Conservation (phyloP, 2,113 vertebrate species). For the Rhea americana region DNA sequence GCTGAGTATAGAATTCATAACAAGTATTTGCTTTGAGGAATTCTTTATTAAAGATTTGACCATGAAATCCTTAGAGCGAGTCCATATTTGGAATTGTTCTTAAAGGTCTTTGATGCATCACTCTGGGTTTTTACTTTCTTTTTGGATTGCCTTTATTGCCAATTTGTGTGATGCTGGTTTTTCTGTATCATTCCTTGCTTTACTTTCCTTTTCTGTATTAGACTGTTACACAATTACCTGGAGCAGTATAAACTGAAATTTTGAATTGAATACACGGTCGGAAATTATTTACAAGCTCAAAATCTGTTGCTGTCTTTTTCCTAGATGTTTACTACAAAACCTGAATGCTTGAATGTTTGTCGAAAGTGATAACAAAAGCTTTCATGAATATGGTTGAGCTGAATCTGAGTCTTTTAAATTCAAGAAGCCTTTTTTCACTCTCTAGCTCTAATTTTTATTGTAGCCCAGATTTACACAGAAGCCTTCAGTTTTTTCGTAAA, state of each 20-base stretch:
- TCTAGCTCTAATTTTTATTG: neutral
- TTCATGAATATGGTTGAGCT: neutral
- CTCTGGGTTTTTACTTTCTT: constrained; percentile 8
- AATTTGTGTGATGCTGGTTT: neutral
- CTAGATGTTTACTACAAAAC: neutral
- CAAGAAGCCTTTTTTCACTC: neutral
- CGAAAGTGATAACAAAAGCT: constrained; percentile 8
- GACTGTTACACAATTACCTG: neutral
- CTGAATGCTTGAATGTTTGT: neutral
- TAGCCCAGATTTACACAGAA: neutral
- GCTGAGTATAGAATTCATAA: constrained; percentile 34
- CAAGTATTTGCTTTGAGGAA: constrained; percentile 2
- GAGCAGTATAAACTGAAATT: neutral
- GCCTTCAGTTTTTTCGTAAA: neutral
- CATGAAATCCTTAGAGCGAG: neutral
- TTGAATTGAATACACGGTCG: constrained; percentile 11
- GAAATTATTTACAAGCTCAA: constrained; percentile 47
- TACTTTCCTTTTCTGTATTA: neutral
- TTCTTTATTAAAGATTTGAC: neutral
- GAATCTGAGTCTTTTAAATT: constrained; percentile 22
- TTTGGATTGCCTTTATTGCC: neutral
- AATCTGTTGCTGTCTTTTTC: constrained; percentile 25
- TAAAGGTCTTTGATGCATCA: neutral
- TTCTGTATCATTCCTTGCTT: neutral
- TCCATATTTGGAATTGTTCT: constrained; percentile 11